phyloP scores from a whole-genome alignment of 2,113 vertebrate species.

The Limnothrissa miodon region DNA sequence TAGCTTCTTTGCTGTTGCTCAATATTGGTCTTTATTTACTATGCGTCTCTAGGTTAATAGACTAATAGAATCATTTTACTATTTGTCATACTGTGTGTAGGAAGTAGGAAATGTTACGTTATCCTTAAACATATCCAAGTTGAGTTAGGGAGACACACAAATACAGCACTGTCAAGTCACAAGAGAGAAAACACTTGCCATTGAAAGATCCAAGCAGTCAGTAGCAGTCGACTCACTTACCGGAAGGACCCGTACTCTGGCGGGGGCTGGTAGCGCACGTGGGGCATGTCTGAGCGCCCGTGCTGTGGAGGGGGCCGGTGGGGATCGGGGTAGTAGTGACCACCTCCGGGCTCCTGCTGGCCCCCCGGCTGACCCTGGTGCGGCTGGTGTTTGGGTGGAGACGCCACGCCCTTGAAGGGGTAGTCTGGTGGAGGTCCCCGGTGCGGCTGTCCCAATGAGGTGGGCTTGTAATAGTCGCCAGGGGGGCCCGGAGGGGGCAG shows the following conservation, averaged over 20 bases:
- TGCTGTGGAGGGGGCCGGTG: conserved; percentile 82
- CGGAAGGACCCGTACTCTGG: conserved; percentile 95
- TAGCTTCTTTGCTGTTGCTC: too few relatives aligned
- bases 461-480: conserved; percentile 85
- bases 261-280: conserved; percentile 95
- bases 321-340: conserved; percentile 82
- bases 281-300: conserved; percentile 80
- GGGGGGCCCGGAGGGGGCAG: conserved; percentile 73
- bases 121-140: too few relatives aligned
- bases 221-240: conserved; percentile 65
- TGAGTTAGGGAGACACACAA: too few relatives aligned
- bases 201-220: background rate
- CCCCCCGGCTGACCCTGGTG: background rate
- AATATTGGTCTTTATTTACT: too few relatives aligned
- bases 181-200: too few relatives aligned
- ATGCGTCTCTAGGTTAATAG: too few relatives aligned
- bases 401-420: conserved; percentile 85
- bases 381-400: conserved; percentile 74
- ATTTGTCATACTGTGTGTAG: too few relatives aligned
- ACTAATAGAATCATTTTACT: too few relatives aligned
- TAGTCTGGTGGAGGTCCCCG: conserved; percentile 96
- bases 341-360: conserved; percentile 66
- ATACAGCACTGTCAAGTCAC: too few relatives aligned
- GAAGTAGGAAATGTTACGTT: too few relatives aligned
- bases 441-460: conserved; percentile 68